These are phyloP conservation scores for Rhysida immarginata DNA, from an alignment of 1,140 invertebrate genomes.

Conservation along the genomic window DNA sequence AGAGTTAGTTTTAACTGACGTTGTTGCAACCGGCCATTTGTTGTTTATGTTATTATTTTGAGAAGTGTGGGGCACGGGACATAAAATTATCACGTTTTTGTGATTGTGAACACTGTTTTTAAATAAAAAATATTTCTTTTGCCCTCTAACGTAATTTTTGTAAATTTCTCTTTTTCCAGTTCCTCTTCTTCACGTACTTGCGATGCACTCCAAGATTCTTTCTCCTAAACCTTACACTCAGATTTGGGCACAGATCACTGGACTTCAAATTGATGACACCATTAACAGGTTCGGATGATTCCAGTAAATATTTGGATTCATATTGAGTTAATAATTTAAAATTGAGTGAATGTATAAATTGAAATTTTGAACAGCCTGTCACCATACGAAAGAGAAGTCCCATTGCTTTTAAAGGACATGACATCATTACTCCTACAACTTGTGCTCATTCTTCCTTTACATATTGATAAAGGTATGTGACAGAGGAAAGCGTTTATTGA, in stretches of 20 bases:
- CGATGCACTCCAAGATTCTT: conserved; percentile 55
- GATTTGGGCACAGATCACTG: conserved; percentile 31
- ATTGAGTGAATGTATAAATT: background rate
- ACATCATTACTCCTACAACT: conserved; percentile 70
- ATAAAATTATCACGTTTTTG: too few species aligned
- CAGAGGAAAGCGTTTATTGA: conserved; percentile 6
- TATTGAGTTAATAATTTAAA: too few species aligned
- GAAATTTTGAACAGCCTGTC: conserved; percentile 22
- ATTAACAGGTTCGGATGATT: conserved; percentile 7
- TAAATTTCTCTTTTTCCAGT: conserved; percentile 37
- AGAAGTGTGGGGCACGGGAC: too few species aligned
- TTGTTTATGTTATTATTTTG: too few species aligned
- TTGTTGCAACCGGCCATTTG: too few species aligned
- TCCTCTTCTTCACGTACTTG: conserved; percentile 71
- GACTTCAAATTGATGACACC: conserved; percentile 18
- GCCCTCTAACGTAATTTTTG: background rate
- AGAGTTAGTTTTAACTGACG: too few species aligned
- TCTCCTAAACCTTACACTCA: conserved; percentile 31
- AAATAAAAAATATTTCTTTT: conserved; percentile 7
- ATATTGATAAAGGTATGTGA: conserved; percentile 65
- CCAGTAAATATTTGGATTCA: background rate
- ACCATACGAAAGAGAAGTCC: conserved; percentile 47
- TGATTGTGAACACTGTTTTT: background rate
- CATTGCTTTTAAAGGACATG: conserved; percentile 67
- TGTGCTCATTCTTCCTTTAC: conserved; percentile 61